Base-by-base conservation (phyloP, 2,888 invertebrate species). In the Mythimna albipuncta region DNA sequence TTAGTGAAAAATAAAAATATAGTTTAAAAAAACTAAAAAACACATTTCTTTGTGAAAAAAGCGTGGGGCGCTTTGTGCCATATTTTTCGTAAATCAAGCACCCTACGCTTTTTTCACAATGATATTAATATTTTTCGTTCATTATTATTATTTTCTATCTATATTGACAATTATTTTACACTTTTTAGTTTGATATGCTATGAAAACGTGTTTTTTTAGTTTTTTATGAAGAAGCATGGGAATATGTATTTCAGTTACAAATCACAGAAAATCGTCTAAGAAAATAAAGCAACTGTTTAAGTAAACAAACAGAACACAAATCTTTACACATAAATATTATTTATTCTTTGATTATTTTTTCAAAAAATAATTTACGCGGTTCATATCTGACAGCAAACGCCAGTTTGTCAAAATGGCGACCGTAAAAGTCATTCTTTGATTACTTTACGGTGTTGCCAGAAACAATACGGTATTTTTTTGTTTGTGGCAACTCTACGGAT, bases 351-450 rank as follows among this genome's bases (percentile, higher is more conserved):
- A 54, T 67, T 35, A 67, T 7, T 32, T 63, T 62, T 70, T 32
- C 26, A 61, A 76, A 73, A 76, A 74, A 65, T 72, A 63, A 81
- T 78, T 68, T 84, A 78, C 47, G 50, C 59, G n/a, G 50, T 81
- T 75, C 75, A 78, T 69, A 66, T 78, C 75, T 79, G 80, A 82
- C 86, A 78, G 78, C 61, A 7, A 54, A 38, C 71, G 77, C 38
- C 58, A 52, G 52, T 72, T 64, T 82, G 73, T 84, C 86, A 84
- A 82, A 69, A 75, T 67, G 76, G 65, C 61, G 68, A 72, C 67
- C 59, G 69, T 85, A 82, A 85, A 86, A 32, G 86, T 85, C 82
- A 44, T 35, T 75, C n/a, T 52, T 55, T 65, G 76, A 74, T 69
- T 75, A 69, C 63, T 84, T 86, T 79, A 85, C 64, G 71, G 75